phyloP scores from a whole-genome alignment of 2,888 invertebrate species.

The Julus scanicus region DNA sequence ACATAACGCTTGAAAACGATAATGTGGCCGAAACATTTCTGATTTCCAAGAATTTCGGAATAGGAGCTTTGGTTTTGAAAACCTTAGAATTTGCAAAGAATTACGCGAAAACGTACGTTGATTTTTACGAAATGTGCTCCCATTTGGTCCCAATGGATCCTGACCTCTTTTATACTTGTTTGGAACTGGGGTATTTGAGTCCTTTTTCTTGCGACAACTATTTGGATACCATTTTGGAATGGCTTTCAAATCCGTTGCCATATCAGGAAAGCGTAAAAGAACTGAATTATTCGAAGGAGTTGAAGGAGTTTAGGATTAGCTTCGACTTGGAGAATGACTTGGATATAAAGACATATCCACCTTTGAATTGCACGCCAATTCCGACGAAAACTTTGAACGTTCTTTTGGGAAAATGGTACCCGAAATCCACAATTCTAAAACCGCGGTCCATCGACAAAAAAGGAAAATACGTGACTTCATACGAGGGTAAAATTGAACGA shows the following conservation, averaged over 20 bases:
- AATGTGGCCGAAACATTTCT: constrained; percentile 3
- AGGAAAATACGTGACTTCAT: background rate
- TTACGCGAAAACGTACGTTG: constrained; percentile 8
- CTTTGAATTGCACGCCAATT: constrained; percentile 21
- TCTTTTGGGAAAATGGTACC: background rate
- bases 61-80: background rate
- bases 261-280: background rate
- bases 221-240: background rate
- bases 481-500: background rate
- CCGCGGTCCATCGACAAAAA: background rate
- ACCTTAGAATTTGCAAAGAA: background rate
- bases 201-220: constrained; percentile 17
- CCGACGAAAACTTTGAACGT: background rate
- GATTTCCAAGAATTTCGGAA: background rate
- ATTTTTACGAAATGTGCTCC: constrained; percentile 33
- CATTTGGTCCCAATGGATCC: background rate
- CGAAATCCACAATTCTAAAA: background rate
- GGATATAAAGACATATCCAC: background rate
- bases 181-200: constrained; percentile 19
- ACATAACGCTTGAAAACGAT: background rate
- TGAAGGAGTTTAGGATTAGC: background rate
- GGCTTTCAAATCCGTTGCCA: background rate
- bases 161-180: background rate
- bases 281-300: background rate
- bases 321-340: background rate